These are phyloP conservation scores for Porphyrio hochstetteri DNA, from an alignment of 2,113 vertebrate species.

Conservation along the genomic window DNA sequence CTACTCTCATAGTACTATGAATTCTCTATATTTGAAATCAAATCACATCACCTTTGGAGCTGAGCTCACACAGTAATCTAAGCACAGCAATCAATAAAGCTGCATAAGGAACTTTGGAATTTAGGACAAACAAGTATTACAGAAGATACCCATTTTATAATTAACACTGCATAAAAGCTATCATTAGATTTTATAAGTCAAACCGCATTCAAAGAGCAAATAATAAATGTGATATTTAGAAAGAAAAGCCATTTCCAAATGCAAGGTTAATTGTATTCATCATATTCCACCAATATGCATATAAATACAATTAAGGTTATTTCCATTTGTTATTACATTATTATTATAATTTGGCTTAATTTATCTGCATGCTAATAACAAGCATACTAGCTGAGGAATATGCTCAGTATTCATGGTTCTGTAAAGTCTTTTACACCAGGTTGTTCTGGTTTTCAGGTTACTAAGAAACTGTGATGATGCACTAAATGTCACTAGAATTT, in stretches of 20 bases:
- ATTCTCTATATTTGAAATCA: neutral
- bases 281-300: neutral
- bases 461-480: neutral
- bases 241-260: neutral
- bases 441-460: neutral
- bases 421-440: neutral
- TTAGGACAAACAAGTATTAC: neutral
- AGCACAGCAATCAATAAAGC: neutral
- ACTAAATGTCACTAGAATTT: neutral
- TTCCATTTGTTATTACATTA: neutral
- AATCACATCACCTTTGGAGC: neutral
- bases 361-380: neutral
- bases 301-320: neutral
- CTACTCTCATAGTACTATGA: neutral
- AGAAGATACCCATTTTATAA: neutral
- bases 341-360: neutral
- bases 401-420: neutral
- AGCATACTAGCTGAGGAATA: neutral
- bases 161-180: neutral
- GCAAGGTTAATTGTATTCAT: neutral
- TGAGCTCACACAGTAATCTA: neutral
- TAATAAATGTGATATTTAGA: neutral
- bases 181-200: neutral
- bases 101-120: neutral
- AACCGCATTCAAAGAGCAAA: neutral